Base-by-base conservation (phyloP, 2,113 vertebrate species). In the Pteronura brasiliensis region DNA sequence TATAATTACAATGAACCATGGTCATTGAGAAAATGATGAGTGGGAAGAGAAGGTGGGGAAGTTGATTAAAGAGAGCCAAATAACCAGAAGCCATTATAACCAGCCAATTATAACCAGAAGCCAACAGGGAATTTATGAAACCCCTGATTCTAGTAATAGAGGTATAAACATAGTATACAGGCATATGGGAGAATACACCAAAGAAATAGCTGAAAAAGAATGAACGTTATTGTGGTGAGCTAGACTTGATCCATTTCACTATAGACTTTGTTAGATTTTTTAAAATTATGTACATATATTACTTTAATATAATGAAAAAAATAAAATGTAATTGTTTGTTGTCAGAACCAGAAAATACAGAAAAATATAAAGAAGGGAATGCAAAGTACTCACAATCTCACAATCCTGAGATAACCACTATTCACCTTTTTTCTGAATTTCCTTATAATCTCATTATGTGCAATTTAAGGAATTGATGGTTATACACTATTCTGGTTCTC, bases 401-500 rank as follows among this genome's bases (percentile, higher is more conserved):
- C 27, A 57, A 13, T 36, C 20, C 39, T 44, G 4, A 79, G 44
- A 65, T 44, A 72, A 83, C 34, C 34, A 85, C 20, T 18, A 18
- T 52, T 93, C 34, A 76, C 2, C 59, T 77, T 94, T 94, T 72
- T 89, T 93, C 49, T 90, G 42, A 74, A 80, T 97, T 90, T 94
- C 69, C 47, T 89, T 74, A 61, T 6, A 36, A 80, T 47, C 20
- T 59, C 92, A 25, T 86, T 89, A 36, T 4, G 52, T 81, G 42
- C 44, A 72, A 76, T 95, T 96, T 59, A 74, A 96, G 90, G 87
- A 97, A 88, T 6, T 57, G 81, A 65, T 90, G 34, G 25, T 87
- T 89, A 76, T 76, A 76, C 72, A 96, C 47, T 83, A 96, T 34
- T 52, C 42, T 39, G 20, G 47, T 61, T 88, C 94, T 92, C 67